These are phyloP conservation scores for Orestias chungarensis DNA, from an alignment of 2,797 vertebrate species.

Conservation along the genomic window DNA sequence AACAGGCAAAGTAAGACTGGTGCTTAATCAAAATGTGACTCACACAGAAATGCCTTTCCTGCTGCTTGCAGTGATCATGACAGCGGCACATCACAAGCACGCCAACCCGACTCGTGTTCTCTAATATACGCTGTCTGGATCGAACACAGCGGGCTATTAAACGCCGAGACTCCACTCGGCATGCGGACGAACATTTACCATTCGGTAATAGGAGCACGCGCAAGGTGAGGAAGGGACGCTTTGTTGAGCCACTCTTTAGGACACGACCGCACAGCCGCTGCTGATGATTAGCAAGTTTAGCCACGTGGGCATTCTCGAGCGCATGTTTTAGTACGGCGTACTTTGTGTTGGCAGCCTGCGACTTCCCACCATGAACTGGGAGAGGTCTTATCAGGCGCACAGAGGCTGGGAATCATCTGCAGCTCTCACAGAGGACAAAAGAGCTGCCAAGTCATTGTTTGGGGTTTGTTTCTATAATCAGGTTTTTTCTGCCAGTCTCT, in stretches of 20 bases:
- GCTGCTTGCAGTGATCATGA: conserved; percentile 16
- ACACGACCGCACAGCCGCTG: conserved; percentile 53
- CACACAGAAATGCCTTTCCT: conserved; percentile 7
- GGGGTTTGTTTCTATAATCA: conserved; percentile 5
- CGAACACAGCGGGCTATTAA: conserved; percentile 47
- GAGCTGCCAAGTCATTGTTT: conserved; percentile 13
- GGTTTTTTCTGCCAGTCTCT: conserved; percentile 18
- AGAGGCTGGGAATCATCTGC: conserved; percentile 60
- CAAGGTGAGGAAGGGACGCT: conserved; percentile 29
- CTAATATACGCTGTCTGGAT: conserved; percentile 36
- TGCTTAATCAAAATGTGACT: background rate
- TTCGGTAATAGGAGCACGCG: conserved; percentile 40
- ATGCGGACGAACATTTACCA: conserved; percentile 49
- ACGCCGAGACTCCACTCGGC: conserved; percentile 29
- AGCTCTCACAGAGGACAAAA: conserved; percentile 32
- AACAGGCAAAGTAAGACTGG: background rate
- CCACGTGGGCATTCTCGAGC: conserved; percentile 62
- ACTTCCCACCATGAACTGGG: conserved; percentile 52
- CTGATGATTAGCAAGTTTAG: conserved; percentile 44
- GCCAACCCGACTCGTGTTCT: background rate
- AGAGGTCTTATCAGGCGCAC: conserved; percentile 61
- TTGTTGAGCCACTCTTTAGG: conserved; percentile 38
- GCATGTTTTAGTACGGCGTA: conserved; percentile 76
- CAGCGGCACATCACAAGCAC: conserved; percentile 12
- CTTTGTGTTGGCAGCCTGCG: conserved; percentile 57